phyloP scores from a whole-genome alignment of 2,113 vertebrate genomes.

The Brienomyrus longianalis region DNA sequence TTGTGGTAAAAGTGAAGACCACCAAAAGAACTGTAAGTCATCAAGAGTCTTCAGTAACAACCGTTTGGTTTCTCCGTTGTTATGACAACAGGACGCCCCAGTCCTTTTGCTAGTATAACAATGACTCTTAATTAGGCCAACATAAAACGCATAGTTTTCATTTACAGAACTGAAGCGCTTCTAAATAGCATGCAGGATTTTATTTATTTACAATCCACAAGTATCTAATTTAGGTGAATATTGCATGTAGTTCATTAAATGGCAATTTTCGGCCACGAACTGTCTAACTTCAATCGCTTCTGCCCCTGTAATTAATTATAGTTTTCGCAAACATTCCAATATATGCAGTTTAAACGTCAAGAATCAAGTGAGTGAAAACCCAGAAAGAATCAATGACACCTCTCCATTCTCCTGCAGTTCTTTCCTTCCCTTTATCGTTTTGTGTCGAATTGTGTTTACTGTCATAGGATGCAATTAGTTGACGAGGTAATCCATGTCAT shows the following conservation, averaged over 20 bases:
- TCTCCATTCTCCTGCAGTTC: background rate
- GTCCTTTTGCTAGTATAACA: background rate
- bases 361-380: background rate
- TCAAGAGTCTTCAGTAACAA: background rate
- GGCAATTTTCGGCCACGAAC: background rate
- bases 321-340: background rate
- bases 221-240: background rate
- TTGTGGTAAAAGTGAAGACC: background rate
- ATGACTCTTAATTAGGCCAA: background rate
- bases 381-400: background rate
- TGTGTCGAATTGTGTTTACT: background rate
- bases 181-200: background rate
- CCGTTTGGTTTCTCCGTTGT: background rate
- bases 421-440: background rate
- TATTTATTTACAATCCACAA: background rate
- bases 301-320: background rate
- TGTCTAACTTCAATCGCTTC: background rate
- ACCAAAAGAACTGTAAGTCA: background rate
- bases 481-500: background rate
- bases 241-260: background rate
- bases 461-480: background rate
- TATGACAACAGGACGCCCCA: constrained; percentile 10
- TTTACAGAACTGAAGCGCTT: background rate
- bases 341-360: background rate
- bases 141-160: background rate